These are phyloP conservation scores for Sandelia bainsii DNA, from an alignment of 2,797 vertebrate species.

Conservation along the genomic window DNA sequence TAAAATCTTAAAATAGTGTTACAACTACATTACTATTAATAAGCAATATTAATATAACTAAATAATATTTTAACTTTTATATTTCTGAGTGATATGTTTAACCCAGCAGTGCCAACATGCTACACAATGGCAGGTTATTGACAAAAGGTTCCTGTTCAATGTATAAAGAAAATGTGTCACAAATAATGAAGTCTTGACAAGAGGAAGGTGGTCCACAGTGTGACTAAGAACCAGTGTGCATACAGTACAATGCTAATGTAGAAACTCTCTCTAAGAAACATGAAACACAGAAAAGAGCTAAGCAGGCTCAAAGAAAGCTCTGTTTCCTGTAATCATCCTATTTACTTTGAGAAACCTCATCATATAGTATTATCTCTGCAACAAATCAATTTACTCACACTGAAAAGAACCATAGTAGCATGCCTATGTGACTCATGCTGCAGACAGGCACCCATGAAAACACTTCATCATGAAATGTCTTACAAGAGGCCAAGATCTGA, in stretches of 20 bases:
- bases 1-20: too few species aligned
- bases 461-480: constrained; percentile 69
- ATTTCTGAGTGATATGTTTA: background rate
- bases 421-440: constrained; percentile 65
- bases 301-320: constrained; percentile 22
- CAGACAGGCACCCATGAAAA: constrained; percentile 59
- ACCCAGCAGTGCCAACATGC: background rate
- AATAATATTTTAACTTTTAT: background rate
- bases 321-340: constrained; percentile 46
- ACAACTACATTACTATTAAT: background rate
- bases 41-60: background rate
- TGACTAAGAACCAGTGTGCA: constrained; percentile 32
- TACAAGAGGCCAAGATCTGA: constrained; percentile 65
- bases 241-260: constrained; percentile 20
- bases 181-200: constrained; percentile 13
- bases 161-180: background rate
- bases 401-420: constrained; percentile 60
- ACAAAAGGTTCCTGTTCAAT: constrained; percentile 16
- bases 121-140: background rate
- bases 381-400: constrained; percentile 69
- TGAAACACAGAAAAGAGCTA: constrained; percentile 14
- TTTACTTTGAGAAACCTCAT: constrained; percentile 53
- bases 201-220: constrained; percentile 21
- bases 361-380: constrained; percentile 55
- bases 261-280: constrained; percentile 10